Base-by-base conservation (phyloP, 2,888 invertebrate genomes). In the Hemicrepidius hirtus region DNA sequence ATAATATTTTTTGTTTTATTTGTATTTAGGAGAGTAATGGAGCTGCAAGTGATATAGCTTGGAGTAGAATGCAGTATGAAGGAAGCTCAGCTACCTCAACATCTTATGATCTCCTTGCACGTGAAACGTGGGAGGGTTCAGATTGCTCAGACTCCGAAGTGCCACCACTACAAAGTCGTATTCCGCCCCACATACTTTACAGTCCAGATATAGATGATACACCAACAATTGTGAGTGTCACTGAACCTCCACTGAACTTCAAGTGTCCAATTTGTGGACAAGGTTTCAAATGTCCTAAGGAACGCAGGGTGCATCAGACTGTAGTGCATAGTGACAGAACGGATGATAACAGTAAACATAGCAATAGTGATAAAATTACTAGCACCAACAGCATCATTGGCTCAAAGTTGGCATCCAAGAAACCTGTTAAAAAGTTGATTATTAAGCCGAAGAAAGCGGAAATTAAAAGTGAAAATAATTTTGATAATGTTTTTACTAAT, bases 41-140 rank as follows among this genome's bases (percentile, higher is more conserved):
- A 10, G 85, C 93, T 79, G 93, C 93, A 78, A 93, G 93, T 83
- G 95, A 95, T 79, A 90, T 91, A 13, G 91, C 93, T 1, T 94
- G 94, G 90, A 92, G 91, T 85, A 90, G 93, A 88, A 92, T 94
- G 87, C 90, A 91, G 85, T 92, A 92, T 75, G 89, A 90, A 77
- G 87, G 88, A 37, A 88, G 80, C 74, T 83, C 83, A 10, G 82
- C 80, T 5, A 87, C 88, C 81, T 88, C 88, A 0, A 75, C 76
- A 7, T 90, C 91, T 1, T 92, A 92, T 81, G 92, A 92, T 81
- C 84, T 92, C 53, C 89, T 92, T 80, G 92, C 92, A 0, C 88
- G 92, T 0, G 92, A 92, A 83, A 90, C 90, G 80, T 93, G 92
- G 92, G 88, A 88, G 75, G 90, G 90, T 70, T 91, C 91, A 0